phyloP scores from a whole-genome alignment of 2,797 vertebrate species.

The Selene dorsalis region DNA sequence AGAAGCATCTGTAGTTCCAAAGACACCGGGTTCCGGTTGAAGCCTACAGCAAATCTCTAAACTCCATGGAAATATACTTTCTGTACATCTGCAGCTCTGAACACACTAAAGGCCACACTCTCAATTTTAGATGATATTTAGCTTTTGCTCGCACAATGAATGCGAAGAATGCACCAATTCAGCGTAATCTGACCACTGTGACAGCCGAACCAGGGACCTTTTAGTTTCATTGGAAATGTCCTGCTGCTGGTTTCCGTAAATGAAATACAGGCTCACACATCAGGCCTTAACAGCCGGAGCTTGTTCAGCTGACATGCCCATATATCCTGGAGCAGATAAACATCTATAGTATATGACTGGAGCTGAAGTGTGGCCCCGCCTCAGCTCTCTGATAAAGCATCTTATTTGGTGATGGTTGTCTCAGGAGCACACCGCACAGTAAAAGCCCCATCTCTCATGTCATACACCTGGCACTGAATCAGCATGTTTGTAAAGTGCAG shows the following conservation, averaged over 20 bases:
- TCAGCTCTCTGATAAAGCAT: conserved; percentile 55
- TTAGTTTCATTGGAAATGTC: conserved; percentile 14
- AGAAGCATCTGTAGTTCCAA: no score
- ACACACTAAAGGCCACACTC: background rate
- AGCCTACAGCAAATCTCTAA: no score
- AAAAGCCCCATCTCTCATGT: conserved; percentile 68
- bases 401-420: conserved; percentile 54
- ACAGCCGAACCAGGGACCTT: conserved; percentile 16
- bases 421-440: conserved; percentile 38
- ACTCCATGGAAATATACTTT: background rate
- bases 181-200: background rate
- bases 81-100: background rate
- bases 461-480: conserved; percentile 59
- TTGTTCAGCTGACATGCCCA: conserved; percentile 53
- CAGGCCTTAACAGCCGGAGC: conserved; percentile 42
- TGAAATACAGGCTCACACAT: conserved; percentile 49
- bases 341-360: conserved; percentile 57
- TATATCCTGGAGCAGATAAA: conserved; percentile 67
- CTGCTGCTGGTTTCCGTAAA: conserved; percentile 14
- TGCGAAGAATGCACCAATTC: background rate
- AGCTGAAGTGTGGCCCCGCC: conserved; percentile 38
- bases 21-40: no score
- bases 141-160: background rate
- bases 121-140: background rate
- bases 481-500: conserved; percentile 59